Percentiles rank a stretch among this genome's conserved stretches.
Evolutionary conservation across 2,113 vertebrate species (phyloP).

Genomic region (Ophthalmolycus amberensis): DNA sequence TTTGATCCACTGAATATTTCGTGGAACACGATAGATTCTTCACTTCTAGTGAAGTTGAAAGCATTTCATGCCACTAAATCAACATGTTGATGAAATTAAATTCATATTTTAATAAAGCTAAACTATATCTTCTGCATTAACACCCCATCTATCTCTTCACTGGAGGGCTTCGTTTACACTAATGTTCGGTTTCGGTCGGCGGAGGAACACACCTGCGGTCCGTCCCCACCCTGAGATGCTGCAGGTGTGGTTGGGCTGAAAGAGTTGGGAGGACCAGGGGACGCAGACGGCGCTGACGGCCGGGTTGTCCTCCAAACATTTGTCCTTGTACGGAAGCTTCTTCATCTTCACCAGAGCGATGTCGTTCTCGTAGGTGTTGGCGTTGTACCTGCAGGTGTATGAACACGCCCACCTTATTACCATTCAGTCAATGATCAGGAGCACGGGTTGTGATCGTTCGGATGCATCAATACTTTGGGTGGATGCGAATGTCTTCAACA

Average conservation of each 20-base stretch:
- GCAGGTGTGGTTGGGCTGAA: conserved; percentile 86
- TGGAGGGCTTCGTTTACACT: background rate
- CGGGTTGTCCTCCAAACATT: conserved; percentile 74
- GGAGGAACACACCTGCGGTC: conserved; percentile 79
- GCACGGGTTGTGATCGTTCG: background rate
- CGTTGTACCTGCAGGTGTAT: conserved; percentile 72
- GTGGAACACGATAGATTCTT: no score
- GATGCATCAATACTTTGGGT: conserved; percentile 74
- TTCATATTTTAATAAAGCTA: no score
- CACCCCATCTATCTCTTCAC: no score
- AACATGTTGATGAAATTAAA: no score
- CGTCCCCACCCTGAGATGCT: conserved; percentile 94
- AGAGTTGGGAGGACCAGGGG: conserved; percentile 90
- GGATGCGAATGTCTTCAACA: conserved; percentile 83
- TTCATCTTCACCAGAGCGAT: conserved; percentile 90
- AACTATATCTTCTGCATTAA: background rate
- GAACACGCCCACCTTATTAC: background rate
- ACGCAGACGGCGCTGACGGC: conserved; percentile 86
- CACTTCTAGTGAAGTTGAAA: no score
- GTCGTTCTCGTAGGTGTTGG: conserved; percentile 89
- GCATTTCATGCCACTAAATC: no score
- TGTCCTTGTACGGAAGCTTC: background rate
- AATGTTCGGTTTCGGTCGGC: background rate
- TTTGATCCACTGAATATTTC: no score
- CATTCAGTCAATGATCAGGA: background rate